Evolutionary conservation across 2,113 vertebrate species (phyloP).

Genomic region (Atlantisia rogersi): DNA sequence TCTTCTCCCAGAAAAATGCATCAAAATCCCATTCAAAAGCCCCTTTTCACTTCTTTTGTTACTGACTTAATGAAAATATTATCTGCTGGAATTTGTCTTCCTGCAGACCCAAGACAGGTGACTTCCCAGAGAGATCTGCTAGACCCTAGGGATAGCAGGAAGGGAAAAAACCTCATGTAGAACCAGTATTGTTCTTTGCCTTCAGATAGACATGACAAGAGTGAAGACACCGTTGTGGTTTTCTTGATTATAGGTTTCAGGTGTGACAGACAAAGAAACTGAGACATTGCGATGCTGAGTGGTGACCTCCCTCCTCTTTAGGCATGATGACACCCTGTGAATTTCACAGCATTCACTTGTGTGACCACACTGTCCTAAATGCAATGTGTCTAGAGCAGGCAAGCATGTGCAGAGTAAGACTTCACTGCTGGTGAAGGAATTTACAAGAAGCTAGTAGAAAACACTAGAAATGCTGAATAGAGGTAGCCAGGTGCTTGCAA

Average conservation of each 20-base stretch:
- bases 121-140: not conserved
- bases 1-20: not conserved
- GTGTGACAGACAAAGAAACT: not conserved
- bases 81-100: not conserved
- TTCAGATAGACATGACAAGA: not conserved
- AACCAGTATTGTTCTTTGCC: not conserved
- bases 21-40: not conserved
- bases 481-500: not conserved
- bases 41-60: not conserved
- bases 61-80: not conserved
- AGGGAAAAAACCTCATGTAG: not conserved
- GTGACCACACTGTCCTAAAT: not conserved
- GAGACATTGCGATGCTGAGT: not conserved
- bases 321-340: not conserved
- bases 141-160: not conserved
- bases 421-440: not conserved
- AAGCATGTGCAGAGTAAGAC: not conserved
- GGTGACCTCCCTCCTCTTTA: not conserved
- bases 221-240: not conserved
- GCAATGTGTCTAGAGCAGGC: not conserved
- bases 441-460: not conserved
- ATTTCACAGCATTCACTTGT: not conserved
- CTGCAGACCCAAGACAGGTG: not conserved
- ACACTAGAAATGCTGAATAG: not conserved
- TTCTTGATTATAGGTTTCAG: not conserved